phyloP scores from a whole-genome alignment of 2,113 vertebrate genomes.

The Ptyas mucosa region DNA sequence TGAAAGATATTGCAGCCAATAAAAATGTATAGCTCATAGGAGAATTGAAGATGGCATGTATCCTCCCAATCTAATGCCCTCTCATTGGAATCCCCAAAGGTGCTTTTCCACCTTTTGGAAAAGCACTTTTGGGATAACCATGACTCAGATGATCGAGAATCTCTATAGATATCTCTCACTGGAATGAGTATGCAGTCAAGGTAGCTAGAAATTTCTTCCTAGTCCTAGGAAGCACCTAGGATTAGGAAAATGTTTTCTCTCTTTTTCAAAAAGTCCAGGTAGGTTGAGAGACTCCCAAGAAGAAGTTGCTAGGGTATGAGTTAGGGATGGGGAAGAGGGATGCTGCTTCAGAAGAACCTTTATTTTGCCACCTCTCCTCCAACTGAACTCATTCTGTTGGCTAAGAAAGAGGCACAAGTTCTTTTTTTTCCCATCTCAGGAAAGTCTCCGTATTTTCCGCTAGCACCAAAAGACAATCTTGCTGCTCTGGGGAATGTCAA shows the following conservation, averaged over 20 bases:
- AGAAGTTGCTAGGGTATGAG: not conserved
- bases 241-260: not conserved
- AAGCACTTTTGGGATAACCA: not conserved
- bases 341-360: not conserved
- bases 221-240: not conserved
- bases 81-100: not conserved
- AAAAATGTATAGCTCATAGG: not conserved
- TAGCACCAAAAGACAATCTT: not conserved
- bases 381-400: not conserved
- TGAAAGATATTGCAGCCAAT: not conserved
- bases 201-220: not conserved
- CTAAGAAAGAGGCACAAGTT: not conserved
- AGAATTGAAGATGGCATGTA: not conserved
- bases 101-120: not conserved
- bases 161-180: not conserved
- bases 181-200: not conserved
- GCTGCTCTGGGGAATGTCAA: not conserved
- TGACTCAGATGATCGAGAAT: not conserved
- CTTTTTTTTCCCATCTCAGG: not conserved
- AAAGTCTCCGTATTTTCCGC: not conserved
- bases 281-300: not conserved
- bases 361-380: not conserved
- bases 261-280: not conserved
- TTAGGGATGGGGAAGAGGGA: not conserved
- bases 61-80: not conserved